Percentiles rank a stretch among this genome's conserved stretches.
phyloP scores from a whole-genome alignment of 2,113 vertebrate species.

The Oncorhynchus keta region DNA sequence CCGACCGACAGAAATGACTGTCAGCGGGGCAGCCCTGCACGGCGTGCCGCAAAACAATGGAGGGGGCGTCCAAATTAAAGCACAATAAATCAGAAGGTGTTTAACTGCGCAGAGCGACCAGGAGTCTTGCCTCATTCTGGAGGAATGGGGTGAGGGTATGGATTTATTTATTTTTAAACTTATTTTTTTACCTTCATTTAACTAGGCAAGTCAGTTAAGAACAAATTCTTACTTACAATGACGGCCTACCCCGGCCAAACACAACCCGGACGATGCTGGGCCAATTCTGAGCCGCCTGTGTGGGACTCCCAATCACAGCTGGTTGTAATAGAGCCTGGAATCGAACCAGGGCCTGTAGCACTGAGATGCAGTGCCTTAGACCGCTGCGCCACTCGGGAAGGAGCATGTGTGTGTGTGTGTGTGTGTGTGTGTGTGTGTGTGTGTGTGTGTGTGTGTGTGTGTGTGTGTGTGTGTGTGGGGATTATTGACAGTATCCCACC shows the following conservation, averaged over 20 bases:
- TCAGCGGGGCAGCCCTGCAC: slow-evolving; percentile 64
- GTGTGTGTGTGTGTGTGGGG: slow-evolving; percentile 9
- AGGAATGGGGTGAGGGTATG: slow-evolving; percentile 4
- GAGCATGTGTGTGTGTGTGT: slow-evolving; percentile 2
- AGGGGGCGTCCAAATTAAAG: slow-evolving; percentile 68
- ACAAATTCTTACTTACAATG: too few relatives aligned
- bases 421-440: slow-evolving; percentile 1
- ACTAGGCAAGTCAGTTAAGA: too few relatives aligned
- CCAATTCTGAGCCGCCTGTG: too few relatives aligned
- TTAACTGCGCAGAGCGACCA: slow-evolving; percentile 54
- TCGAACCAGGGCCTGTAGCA: too few relatives aligned
- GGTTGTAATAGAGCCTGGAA: too few relatives aligned
- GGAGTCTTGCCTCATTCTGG: slow-evolving; percentile 23
- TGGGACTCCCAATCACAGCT: too few relatives aligned
- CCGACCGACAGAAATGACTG: slow-evolving; percentile 69
- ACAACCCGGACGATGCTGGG: too few relatives aligned
- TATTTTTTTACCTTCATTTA: too few relatives aligned
- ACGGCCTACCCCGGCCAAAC: too few relatives aligned
- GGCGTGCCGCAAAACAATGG: slow-evolving; percentile 58
- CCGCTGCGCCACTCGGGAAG: not conserved
- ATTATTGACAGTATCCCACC: slow-evolving; percentile 48
- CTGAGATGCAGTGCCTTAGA: too few relatives aligned
- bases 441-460: slow-evolving; percentile 5
- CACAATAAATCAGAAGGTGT: slow-evolving; percentile 70
- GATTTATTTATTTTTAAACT: too few relatives aligned